Conservation (phyloP, 1,140 invertebrate genomes). For the Archegozetes longisetosus region DNA sequence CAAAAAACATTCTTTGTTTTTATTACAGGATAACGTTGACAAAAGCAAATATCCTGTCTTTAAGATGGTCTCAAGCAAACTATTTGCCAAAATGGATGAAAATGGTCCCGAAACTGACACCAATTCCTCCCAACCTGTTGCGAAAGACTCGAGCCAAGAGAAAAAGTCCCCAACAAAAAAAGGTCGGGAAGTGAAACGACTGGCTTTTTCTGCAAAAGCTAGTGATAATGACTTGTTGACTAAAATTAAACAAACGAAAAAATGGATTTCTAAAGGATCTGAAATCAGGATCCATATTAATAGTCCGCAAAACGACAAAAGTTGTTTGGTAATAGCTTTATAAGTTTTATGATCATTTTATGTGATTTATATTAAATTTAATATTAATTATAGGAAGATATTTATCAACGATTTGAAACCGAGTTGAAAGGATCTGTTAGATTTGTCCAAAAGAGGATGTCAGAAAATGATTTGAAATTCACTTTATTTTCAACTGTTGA, state of each 20-base stretch:
- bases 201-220: not conserved
- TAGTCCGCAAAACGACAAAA: not conserved
- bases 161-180: not conserved
- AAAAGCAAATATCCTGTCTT: not conserved
- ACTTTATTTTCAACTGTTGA: not conserved
- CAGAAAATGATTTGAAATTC: not conserved
- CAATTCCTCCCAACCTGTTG: not conserved
- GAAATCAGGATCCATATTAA: not conserved
- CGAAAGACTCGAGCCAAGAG: not conserved
- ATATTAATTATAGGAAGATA: not conserved
- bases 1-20: not conserved
- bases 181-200: conserved; percentile 1
- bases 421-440: not conserved
- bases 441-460: not conserved
- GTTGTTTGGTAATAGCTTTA: not conserved
- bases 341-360: not conserved
- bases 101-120: not conserved
- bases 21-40: not conserved
- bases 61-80: not conserved
- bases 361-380: not conserved
- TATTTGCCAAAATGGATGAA: not conserved
- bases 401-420: not conserved
- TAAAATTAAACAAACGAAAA: not conserved
- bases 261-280: not conserved
- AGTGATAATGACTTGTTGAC: not conserved